Base-by-base conservation (phyloP, 2,113 vertebrate species). In the Hippocampus guttulatus region DNA sequence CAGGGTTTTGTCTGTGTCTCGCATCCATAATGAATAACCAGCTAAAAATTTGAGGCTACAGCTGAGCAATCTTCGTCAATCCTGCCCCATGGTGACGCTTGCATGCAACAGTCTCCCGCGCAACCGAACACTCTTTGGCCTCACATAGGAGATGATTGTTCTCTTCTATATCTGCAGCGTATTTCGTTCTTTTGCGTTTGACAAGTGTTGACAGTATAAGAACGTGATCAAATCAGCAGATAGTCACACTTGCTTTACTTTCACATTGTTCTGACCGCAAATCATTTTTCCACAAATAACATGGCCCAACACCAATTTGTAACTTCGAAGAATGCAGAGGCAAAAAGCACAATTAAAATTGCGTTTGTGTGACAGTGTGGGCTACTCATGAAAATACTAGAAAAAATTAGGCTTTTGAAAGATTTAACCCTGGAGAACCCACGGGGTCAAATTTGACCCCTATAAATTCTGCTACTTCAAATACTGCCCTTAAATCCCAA, bases 131-230 rank as follows among this genome's bases (percentile, higher is more conserved):
- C 10, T 45, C 20, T 1, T 43, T 41, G 2, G 40, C 62, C n/a
- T 10, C 62, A 64, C 40, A 7, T 64, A 43, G 27, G 15, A 61
- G 3, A 64, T 45, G 41, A 64, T 25, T 23, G n/a, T n/a, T 64
- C 41, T 25, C 41, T 65, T 45, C 40, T 2, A 45, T 1, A 41
- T n/a, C 14, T 45, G 40, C 21, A 45, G 62, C 21, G 2, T 27
- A 61, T 27, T 61, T 61, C 7, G 21, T 14, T 45, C 12, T 25
- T 40, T 21, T 64, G 62, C 21, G n/a, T 63, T 9, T 63, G 33
- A 41, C 58, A 21, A 40, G 40, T 64, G 61, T 21, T 64, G 62
- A 43, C 62, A 43, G 40, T 23, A 64, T 23, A 64, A n/a, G 62
- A 64, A 14, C 21, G 2, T 45, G 21, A 23, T 64, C 9, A 38